A percentile compares a stretch with the other conserved stretches of the same genome.
Evolutionary conservation across 1,140 invertebrate species (phyloP).

Genomic region (Formica selysi): DNA sequence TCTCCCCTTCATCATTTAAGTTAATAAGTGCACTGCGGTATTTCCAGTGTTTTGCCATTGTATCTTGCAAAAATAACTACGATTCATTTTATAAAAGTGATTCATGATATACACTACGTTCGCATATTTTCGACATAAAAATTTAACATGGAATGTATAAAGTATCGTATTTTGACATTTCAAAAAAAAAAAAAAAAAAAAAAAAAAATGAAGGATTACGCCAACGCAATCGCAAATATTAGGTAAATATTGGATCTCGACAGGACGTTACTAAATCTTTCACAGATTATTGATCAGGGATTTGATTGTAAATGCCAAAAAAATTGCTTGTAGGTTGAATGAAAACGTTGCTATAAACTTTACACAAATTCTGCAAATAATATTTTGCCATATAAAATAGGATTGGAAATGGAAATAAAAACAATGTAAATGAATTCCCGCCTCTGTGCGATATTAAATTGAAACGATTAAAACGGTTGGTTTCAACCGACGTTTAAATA

Average conservation of each 20-base stretch:
- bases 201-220: constrained; percentile 12
- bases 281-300: neutral
- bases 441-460: neutral
- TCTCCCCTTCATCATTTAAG: neutral
- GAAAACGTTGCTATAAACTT: neutral
- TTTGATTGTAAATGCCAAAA: constrained; percentile 37
- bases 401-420: constrained; percentile 2
- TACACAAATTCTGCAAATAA: constrained; percentile 17
- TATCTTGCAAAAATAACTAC: constrained; percentile 8
- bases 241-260: constrained; percentile 17
- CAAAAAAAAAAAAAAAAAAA: neutral
- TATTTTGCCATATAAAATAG: neutral
- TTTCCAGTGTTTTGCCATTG: neutral
- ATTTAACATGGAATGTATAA: neutral
- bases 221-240: constrained; percentile 8
- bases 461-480: constrained; percentile 18
- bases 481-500: constrained; percentile 22
- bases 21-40: neutral
- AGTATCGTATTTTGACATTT: constrained; percentile 4
- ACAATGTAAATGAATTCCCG: neutral
- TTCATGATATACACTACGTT: neutral
- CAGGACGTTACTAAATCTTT: constrained; percentile 5
- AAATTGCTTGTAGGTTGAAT: neutral
- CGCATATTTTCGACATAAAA: neutral
- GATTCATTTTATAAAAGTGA: neutral